Evolutionary conservation across 1,140 invertebrate species (phyloP).

Genomic region (Drosophila quadrilineata): DNA sequence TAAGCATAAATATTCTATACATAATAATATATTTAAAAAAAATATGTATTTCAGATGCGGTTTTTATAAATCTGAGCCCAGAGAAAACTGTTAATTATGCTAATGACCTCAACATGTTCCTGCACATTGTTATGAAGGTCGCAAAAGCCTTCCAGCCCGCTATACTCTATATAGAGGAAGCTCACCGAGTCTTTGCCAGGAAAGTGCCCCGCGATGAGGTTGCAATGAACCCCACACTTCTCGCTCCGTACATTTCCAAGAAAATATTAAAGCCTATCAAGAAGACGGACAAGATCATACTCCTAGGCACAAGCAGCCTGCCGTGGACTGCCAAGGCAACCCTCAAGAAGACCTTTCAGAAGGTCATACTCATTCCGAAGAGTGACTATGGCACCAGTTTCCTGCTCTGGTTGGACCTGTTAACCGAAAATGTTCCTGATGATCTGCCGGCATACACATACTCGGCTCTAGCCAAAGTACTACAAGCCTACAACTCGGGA

Average conservation of each 20-base stretch:
- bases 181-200: constrained; percentile 91
- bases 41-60: constrained; percentile 82
- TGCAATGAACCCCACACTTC: constrained; percentile 82
- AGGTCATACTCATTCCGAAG: constrained; percentile 75
- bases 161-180: constrained; percentile 89
- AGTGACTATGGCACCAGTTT: constrained; percentile 87
- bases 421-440: constrained; percentile 84
- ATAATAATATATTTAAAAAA: neutral
- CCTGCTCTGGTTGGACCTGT: constrained; percentile 84
- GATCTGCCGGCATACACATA: constrained; percentile 83
- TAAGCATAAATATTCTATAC: neutral
- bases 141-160: constrained; percentile 88
- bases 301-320: constrained; percentile 84
- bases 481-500: constrained; percentile 85
- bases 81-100: constrained; percentile 89
- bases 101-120: constrained; percentile 83
- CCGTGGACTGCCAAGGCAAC: constrained; percentile 83
- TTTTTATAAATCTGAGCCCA: constrained; percentile 91
- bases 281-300: constrained; percentile 84
- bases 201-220: constrained; percentile 82
- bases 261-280: constrained; percentile 85
- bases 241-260: constrained; percentile 85
- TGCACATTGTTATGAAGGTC: constrained; percentile 81
- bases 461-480: constrained; percentile 85
- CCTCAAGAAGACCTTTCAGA: constrained; percentile 82